Percentiles rank a stretch among this genome's conserved stretches.
These are phyloP conservation scores for Amiota communis DNA, from an alignment of 2,888 invertebrate species.

Conservation along the genomic window DNA sequence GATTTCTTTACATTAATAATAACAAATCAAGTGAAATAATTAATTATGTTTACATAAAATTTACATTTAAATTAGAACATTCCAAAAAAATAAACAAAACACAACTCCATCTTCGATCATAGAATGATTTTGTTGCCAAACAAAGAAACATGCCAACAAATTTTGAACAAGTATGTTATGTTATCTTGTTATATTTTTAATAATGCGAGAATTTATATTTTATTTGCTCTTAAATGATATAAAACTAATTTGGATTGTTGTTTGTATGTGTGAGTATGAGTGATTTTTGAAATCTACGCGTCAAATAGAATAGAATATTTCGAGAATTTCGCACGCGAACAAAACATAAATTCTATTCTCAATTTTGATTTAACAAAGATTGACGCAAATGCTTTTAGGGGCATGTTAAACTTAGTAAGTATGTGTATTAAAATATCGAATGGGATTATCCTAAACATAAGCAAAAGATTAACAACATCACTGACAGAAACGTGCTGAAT, in stretches of 20 bases:
- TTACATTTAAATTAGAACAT: constrained; percentile 64
- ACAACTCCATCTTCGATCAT: too few species aligned
- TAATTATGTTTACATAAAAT: constrained; percentile 53
- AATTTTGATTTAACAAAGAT: neutral
- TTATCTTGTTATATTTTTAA: constrained; percentile 5
- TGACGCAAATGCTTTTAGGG: neutral
- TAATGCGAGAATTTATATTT: constrained; percentile 7
- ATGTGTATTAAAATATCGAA: too few species aligned
- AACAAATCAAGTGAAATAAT: constrained; percentile 46
- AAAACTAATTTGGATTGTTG: constrained; percentile 12
- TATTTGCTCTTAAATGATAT: constrained; percentile 2
- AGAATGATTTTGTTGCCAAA: neutral
- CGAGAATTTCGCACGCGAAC: constrained; percentile 15
- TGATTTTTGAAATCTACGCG: neutral
- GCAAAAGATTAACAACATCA: too few species aligned
- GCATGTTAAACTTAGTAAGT: constrained; percentile 31
- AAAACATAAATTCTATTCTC: neutral
- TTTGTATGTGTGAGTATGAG: neutral
- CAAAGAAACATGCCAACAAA: constrained; percentile 28
- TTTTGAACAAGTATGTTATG: constrained; percentile 39
- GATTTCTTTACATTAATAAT: neutral
- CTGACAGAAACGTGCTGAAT: too few species aligned
- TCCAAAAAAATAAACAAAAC: constrained; percentile 44
- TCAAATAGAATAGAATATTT: neutral
- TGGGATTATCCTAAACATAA: too few species aligned